Evolutionary conservation across 2,113 vertebrate genomes (phyloP).

Genomic region (Lagenorhynchus albirostris): DNA sequence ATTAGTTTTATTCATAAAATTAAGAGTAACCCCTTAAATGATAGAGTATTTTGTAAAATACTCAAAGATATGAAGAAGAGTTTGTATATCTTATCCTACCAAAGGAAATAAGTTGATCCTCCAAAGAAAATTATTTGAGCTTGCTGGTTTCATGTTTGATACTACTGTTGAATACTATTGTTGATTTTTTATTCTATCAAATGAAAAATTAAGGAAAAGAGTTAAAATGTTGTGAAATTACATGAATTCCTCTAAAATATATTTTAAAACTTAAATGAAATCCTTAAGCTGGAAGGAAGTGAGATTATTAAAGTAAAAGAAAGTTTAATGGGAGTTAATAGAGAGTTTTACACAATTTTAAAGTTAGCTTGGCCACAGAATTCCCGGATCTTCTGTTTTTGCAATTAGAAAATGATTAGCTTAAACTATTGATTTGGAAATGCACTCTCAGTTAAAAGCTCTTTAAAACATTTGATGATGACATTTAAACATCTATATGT

Average conservation of each 20-base stretch:
- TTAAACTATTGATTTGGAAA: background rate
- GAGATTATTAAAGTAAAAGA: background rate
- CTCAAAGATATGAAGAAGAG: background rate
- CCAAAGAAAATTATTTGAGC: background rate
- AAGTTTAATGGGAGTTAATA: background rate
- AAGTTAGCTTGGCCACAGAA: background rate
- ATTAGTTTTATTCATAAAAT: background rate
- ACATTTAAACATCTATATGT: background rate
- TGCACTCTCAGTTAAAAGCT: background rate
- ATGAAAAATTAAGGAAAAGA: background rate
- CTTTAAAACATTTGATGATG: background rate
- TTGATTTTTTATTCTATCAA: background rate
- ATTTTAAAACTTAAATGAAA: background rate
- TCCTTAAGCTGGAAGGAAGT: background rate
- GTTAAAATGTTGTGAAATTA: background rate
- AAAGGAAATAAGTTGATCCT: background rate
- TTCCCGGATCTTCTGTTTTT: slow-evolving; percentile 14
- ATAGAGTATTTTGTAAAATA: background rate
- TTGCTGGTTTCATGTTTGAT: background rate
- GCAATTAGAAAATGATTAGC: background rate
- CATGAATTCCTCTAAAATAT: background rate
- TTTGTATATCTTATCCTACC: background rate
- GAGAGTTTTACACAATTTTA: background rate
- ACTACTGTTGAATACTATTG: background rate
- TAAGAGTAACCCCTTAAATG: background rate